phyloP scores from a whole-genome alignment of 2,888 invertebrate species.

The Anodontia alba region DNA sequence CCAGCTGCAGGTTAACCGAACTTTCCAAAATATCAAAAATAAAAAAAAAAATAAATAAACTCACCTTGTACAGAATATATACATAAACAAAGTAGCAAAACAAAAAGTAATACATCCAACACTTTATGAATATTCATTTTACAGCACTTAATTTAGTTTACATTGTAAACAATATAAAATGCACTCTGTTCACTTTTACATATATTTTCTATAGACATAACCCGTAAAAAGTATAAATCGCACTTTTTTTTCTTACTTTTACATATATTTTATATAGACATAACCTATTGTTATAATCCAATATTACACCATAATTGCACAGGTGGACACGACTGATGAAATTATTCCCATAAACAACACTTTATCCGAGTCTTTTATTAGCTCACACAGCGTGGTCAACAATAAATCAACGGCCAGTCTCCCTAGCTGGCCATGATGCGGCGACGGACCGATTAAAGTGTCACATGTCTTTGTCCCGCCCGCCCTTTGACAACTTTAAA shows the following conservation, averaged over 20 bases:
- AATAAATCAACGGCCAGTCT: background rate
- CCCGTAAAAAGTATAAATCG: background rate
- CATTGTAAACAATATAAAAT: background rate
- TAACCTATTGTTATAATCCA: background rate
- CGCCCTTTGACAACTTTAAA: constrained; percentile 9
- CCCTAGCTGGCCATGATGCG: background rate
- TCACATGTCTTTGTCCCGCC: constrained; percentile 3
- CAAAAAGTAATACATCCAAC: constrained; percentile 19
- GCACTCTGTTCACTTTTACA: too few species aligned
- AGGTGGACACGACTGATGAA: background rate
- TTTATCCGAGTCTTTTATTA: background rate
- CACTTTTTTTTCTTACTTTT: too few species aligned
- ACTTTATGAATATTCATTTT: background rate
- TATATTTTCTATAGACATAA: background rate
- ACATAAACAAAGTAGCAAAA: constrained; percentile 37
- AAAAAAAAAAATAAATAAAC: too few species aligned
- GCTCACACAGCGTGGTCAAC: background rate
- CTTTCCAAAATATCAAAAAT: too few species aligned
- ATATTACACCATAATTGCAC: constrained; percentile 8
- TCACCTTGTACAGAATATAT: constrained; percentile 33
- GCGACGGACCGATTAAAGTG: background rate
- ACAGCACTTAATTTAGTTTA: background rate
- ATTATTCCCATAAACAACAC: background rate
- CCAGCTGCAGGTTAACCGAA: too few species aligned
- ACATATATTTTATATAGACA: background rate